Conservation (phyloP, 2,888 invertebrate species). For the Augiades crinisus region DNA sequence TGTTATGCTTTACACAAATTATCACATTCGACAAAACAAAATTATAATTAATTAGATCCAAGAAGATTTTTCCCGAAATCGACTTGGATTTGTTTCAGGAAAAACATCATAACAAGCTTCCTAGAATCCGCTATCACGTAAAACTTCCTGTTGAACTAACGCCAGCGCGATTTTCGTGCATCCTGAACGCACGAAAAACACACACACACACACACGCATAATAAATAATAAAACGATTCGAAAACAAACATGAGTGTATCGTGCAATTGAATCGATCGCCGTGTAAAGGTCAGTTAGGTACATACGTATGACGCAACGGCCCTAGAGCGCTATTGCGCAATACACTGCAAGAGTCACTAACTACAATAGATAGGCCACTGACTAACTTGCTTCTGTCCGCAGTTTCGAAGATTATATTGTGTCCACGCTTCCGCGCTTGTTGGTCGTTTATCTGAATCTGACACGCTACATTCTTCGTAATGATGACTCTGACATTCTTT, state of each 20-base stretch:
- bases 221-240: conserved; percentile 14
- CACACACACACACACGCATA: too few relatives aligned
- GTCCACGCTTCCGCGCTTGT: neutral
- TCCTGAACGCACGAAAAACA: neutral
- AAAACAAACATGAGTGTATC: conserved; percentile 30
- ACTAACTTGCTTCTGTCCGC: neutral
- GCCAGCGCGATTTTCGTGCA: conserved; percentile 1
- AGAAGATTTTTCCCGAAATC: too few relatives aligned
- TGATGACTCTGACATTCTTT: too few relatives aligned
- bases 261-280: conserved; percentile 51
- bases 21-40: neutral
- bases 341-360: conserved; percentile 50
- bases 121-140: neutral
- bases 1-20: too few relatives aligned
- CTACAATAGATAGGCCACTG: conserved; percentile 25
- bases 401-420: neutral
- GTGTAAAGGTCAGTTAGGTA: conserved; percentile 66
- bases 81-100: too few relatives aligned
- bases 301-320: conserved; percentile 66
- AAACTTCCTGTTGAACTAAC: neutral
- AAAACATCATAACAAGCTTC: neutral
- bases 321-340: conserved; percentile 68
- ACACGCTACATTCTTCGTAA: neutral
- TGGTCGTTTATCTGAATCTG: neutral
- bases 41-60: too few relatives aligned